Percentiles rank a stretch among this genome's conserved stretches.
Conservation (phyloP, 2,888 invertebrate species). For the Dendrolimus houi region DNA sequence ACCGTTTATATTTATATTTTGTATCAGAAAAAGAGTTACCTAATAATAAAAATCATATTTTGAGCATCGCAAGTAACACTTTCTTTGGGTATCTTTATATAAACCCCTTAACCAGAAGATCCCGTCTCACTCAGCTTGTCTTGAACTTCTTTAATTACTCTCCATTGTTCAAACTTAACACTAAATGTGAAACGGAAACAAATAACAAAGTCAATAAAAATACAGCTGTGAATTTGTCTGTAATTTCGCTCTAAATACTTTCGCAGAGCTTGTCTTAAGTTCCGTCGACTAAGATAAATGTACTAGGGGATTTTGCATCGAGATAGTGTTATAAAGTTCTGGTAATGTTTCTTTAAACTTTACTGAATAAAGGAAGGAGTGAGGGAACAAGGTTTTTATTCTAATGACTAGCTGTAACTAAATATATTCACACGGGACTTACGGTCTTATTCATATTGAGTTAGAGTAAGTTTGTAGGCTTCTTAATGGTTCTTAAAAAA, state of each 20-base stretch:
- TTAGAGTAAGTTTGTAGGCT: too few relatives aligned
- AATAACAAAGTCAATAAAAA: constrained; percentile 29
- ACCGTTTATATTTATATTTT: too few relatives aligned
- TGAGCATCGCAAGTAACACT: too few relatives aligned
- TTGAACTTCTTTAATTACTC: neutral
- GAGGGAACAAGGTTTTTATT: neutral
- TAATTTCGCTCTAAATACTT: constrained; percentile 51
- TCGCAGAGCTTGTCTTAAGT: constrained; percentile 30
- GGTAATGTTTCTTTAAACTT: constrained; percentile 30
- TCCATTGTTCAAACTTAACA: neutral
- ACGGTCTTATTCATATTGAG: too few relatives aligned
- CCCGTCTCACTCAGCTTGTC: neutral
- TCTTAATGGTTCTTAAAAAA: too few relatives aligned
- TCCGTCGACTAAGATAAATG: constrained; percentile 52
- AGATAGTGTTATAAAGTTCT: constrained; percentile 53
- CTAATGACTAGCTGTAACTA: neutral
- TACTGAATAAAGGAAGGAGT: neutral
- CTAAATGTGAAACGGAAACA: constrained; percentile 7
- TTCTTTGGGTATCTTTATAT: too few relatives aligned
- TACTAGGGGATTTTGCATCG: constrained; percentile 39
- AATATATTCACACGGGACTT: neutral
- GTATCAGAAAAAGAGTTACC: too few relatives aligned
- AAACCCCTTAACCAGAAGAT: too few relatives aligned
- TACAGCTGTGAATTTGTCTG: constrained; percentile 35
- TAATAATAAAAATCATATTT: too few relatives aligned